Percentiles rank a stretch among this genome's conserved stretches.
Conservation (phyloP, 2,113 vertebrate genomes). For the Physeter macrocephalus region DNA sequence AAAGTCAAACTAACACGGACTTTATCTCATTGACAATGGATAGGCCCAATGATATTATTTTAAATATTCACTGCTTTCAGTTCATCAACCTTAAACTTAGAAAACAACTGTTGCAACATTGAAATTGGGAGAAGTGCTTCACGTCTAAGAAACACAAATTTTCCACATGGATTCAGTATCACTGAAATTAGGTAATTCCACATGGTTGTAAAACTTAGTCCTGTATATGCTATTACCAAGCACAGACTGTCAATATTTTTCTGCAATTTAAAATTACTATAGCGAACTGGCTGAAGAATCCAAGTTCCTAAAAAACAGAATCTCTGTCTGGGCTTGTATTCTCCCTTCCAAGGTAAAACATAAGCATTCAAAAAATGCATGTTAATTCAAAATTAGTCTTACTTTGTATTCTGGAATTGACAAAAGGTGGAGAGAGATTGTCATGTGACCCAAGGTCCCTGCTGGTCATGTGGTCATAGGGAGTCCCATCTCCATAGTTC, state of each 20-base stretch:
- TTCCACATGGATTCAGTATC: background rate
- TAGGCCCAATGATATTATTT: background rate
- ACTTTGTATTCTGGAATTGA: slow-evolving; percentile 96
- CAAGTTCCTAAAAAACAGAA: background rate
- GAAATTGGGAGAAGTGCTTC: background rate
- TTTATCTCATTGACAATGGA: background rate
- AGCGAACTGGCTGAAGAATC: background rate
- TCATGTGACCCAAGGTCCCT: slow-evolving; percentile 92
- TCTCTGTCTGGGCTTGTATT: background rate
- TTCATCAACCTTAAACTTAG: background rate
- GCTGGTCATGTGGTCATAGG: slow-evolving; percentile 89
- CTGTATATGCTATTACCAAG: background rate
- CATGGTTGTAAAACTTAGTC: background rate
- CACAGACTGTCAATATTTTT: background rate
- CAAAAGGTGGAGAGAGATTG: slow-evolving; percentile 94
- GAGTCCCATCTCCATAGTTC: slow-evolving; percentile 92
- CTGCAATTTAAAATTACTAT: background rate
- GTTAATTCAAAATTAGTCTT: slow-evolving; percentile 66
- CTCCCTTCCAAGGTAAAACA: background rate
- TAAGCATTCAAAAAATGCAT: background rate
- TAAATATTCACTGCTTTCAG: background rate
- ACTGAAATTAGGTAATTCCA: background rate
- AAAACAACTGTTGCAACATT: background rate
- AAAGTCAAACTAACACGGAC: fast-evolving
- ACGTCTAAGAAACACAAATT: background rate